Evolutionary conservation across 2,888 invertebrate genomes (phyloP).

Genomic region (Synergus umbraculus): DNA sequence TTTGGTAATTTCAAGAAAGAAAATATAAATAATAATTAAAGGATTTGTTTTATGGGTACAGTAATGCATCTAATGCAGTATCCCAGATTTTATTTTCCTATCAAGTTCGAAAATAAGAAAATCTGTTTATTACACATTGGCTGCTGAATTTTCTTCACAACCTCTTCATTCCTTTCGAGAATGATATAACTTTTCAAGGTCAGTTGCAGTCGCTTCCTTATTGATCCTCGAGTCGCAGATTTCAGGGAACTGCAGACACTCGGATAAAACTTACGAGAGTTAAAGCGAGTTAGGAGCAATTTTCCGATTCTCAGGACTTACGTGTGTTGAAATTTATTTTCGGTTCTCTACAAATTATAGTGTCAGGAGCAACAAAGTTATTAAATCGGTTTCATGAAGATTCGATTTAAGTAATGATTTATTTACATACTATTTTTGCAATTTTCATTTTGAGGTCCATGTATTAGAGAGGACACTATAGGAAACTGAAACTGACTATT

Average conservation of each 20-base stretch:
- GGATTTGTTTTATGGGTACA: too few species aligned
- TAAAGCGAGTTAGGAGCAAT: neutral
- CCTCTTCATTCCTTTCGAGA: neutral
- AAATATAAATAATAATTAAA: too few species aligned
- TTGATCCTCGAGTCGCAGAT: slow-evolving; percentile 69
- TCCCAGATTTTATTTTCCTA: neutral
- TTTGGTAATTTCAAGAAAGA: neutral
- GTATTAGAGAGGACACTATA: neutral
- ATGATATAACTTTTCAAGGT: slow-evolving; percentile 66
- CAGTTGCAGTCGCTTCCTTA: slow-evolving; percentile 67
- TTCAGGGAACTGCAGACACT: slow-evolving; percentile 63
- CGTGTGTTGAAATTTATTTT: neutral
- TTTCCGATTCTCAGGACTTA: neutral
- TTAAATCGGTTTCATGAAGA: neutral
- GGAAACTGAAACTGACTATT: neutral
- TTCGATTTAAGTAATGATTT: neutral
- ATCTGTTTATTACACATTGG: neutral
- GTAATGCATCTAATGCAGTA: too few species aligned
- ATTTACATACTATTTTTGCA: neutral
- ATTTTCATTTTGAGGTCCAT: neutral
- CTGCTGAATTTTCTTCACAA: neutral
- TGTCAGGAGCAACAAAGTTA: neutral
- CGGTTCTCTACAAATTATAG: neutral
- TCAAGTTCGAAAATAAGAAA: neutral
- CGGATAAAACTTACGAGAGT: slow-evolving; percentile 60